Base-by-base conservation (phyloP, 2,888 invertebrate species). In the Nephrotoma appendiculata region DNA sequence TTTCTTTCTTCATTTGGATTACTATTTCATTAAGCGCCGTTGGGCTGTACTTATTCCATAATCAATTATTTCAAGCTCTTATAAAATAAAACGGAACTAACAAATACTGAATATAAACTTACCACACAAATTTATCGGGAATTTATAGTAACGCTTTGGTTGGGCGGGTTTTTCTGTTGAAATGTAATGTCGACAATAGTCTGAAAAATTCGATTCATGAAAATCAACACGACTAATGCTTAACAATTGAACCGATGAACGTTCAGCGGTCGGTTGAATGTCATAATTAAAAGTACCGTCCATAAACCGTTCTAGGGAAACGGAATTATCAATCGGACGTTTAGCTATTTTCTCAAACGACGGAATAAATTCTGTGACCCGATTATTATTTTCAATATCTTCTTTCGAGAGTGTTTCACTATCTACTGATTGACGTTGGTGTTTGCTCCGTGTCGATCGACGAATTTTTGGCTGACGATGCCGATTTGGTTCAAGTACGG, bases 391-490 rank as follows among this genome's bases (percentile, higher is more conserved):
- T 45, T 86, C 86, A n/a, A 44, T 44, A 86, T 41, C 87, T 41
- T 45, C 87, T 86, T 86, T 86, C 5, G 83, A 86, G 11, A 19
- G 87, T 15, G 45, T 87, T 52, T 71, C 87, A 42, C 52, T 57
- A 52, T 86, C 86, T 19, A 57, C 15, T 11, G 86, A 83, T 15
- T 44, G 42, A 9, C 42, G 86, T 86, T 86, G 85, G 41, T 48
- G 86, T 52, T 86, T 87, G 57, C 83, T 86, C 6, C 87, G 86
- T 0, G 92, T 92, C 0, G 94, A 92, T 84, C 94, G 92, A 88
- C 94, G 94, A 41, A 94, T 91, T 89, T 93, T 93, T 6, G 93
- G 91, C 19, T 93, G 93, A 87, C 93, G 90, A 88, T 92, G 92
- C 86, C 93, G 91, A 87, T 92, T 92, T 12, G 48, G 86, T 48